A percentile compares a stretch with the other conserved stretches of the same genome.
These are phyloP conservation scores for Alces alces DNA, from an alignment of 2,113 vertebrate species.

Conservation along the genomic window DNA sequence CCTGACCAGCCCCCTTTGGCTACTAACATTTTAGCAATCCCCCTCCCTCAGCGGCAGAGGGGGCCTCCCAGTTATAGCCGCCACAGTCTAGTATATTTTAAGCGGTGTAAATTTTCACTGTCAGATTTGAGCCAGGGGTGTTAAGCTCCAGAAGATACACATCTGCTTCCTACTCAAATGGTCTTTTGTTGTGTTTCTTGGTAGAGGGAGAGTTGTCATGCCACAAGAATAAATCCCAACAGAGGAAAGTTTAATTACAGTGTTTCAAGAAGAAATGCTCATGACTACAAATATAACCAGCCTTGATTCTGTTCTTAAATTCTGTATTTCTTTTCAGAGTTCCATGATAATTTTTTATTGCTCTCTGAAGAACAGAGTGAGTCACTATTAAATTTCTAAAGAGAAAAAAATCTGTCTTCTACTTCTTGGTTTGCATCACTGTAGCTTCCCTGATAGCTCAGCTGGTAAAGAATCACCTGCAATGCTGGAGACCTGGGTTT, in stretches of 20 bases:
- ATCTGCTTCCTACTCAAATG: constrained; percentile 72
- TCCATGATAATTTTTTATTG: constrained; percentile 46
- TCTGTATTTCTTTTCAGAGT: constrained; percentile 18
- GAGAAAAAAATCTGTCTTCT: background rate
- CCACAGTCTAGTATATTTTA: constrained; percentile 58
- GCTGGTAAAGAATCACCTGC: background rate
- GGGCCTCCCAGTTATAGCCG: constrained; percentile 31
- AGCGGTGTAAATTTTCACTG: constrained; percentile 69
- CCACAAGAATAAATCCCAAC: constrained; percentile 29
- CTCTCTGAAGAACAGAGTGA: constrained; percentile 51
- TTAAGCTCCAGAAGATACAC: constrained; percentile 70
- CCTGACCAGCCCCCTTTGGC: background rate
- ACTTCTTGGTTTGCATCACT: background rate
- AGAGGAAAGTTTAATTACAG: background rate
- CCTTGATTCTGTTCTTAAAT: constrained; percentile 11
- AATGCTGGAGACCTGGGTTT: background rate
- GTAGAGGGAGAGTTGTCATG: background rate
- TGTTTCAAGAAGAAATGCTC: constrained; percentile 36
- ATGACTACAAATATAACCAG: constrained; percentile 5
- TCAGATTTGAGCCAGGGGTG: constrained; percentile 69
- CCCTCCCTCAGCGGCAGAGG: constrained; percentile 1
- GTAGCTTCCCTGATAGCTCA: background rate
- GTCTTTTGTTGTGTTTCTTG: constrained; percentile 52
- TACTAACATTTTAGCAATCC: constrained; percentile 36
- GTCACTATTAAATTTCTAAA: constrained; percentile 49